A percentile compares a stretch with the other conserved stretches of the same genome.
These are phyloP conservation scores for Coelogynopora nodosa DNA, from an alignment of 2,888 invertebrate species.

Conservation along the genomic window DNA sequence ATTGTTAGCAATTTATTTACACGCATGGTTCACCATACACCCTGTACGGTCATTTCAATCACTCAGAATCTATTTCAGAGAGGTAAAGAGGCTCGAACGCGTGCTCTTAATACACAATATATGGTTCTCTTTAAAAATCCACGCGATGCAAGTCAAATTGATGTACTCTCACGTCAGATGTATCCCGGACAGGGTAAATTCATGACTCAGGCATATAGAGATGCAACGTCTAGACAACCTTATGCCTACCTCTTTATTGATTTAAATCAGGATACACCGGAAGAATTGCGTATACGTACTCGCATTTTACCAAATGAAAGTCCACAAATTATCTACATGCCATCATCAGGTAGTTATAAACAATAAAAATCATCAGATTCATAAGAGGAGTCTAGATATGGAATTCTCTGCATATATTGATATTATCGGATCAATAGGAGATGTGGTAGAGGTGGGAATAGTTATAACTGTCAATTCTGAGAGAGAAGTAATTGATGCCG, in stretches of 20 bases:
- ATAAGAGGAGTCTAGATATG: no score
- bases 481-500: no score
- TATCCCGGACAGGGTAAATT: background rate
- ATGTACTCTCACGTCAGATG: background rate
- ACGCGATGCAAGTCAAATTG: background rate
- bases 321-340: background rate
- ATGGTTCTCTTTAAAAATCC: background rate
- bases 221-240: background rate
- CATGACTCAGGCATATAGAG: background rate
- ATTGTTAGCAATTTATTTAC: background rate
- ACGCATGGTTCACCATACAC: conserved; percentile 1
- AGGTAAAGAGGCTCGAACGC: background rate
- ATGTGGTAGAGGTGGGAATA: no score
- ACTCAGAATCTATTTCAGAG: background rate
- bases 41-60: conserved; percentile 2
- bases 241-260: background rate
- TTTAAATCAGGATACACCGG: background rate
- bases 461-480: no score
- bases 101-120: conserved; percentile 8
- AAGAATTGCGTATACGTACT: background rate
- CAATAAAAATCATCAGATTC: no score
- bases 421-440: no score
- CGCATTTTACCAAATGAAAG: background rate
- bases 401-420: no score
- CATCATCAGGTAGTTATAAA: background rate